These are phyloP conservation scores for Meandrusa payeni DNA, from an alignment of 2,888 invertebrate species.

Conservation along the genomic window DNA sequence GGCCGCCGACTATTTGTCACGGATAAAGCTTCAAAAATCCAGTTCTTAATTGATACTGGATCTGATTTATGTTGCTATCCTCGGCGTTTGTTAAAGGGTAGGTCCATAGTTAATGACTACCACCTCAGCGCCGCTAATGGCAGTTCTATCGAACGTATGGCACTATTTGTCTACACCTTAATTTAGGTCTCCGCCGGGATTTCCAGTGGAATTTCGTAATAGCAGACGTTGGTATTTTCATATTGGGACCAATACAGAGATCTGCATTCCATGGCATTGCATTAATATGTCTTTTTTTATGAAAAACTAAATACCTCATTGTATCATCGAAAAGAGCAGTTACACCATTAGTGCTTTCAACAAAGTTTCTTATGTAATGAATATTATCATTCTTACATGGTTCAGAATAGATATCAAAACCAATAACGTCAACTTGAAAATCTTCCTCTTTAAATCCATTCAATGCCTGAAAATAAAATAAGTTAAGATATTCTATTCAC, in stretches of 20 bases:
- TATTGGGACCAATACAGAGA: slow-evolving; percentile 80
- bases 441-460: slow-evolving; percentile 76
- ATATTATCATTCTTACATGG: slow-evolving; percentile 47
- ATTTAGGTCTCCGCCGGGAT: no score
- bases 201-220: no score
- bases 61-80: no score
- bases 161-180: no score
- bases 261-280: slow-evolving; percentile 84
- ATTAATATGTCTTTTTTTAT: slow-evolving; percentile 70
- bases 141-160: no score
- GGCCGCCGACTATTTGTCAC: no score
- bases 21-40: no score
- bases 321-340: slow-evolving; percentile 82
- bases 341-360: slow-evolving; percentile 63
- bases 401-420: slow-evolving; percentile 65
- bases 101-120: no score
- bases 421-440: slow-evolving; percentile 84
- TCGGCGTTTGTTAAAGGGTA: no score
- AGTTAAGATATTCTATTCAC: no score
- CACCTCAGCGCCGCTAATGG: no score
- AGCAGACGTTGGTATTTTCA: slow-evolving; percentile 83
- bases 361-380: slow-evolving; percentile 52
- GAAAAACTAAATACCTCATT: slow-evolving; percentile 79
- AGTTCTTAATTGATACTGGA: no score
- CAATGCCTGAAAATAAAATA: slow-evolving; percentile 72